Evolutionary conservation across 2,797 vertebrate genomes (phyloP).

Genomic region (Falco biarmicus): DNA sequence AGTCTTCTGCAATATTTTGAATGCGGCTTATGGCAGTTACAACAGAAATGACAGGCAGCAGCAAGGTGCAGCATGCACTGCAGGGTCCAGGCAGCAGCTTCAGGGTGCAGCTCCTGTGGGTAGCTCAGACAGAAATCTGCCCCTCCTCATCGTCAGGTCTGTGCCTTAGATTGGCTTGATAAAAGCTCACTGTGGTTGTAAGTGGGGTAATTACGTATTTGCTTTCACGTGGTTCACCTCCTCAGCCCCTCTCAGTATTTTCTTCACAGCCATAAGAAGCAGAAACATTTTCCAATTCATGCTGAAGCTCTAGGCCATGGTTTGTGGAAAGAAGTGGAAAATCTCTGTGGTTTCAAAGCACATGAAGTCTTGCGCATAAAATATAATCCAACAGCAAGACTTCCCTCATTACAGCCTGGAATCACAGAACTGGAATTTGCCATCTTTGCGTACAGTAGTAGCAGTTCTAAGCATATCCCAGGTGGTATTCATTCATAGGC

Average conservation of each 20-base stretch:
- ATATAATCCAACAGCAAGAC: not conserved
- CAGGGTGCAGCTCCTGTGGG: not conserved
- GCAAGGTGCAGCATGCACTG: fast-evolving
- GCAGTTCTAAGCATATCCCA: conserved; percentile 3
- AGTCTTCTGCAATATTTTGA: not conserved
- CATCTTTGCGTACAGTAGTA: not conserved
- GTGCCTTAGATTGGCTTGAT: not conserved
- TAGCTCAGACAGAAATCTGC: not conserved
- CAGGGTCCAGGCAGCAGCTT: not conserved
- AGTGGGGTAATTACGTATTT: not conserved
- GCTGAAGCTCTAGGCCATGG: not conserved
- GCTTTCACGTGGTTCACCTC: not conserved
- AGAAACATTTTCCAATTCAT: not conserved
- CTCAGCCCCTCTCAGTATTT: not conserved
- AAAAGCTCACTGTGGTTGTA: not conserved
- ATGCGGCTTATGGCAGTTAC: not conserved
- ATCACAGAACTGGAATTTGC: not conserved
- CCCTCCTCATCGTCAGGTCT: not conserved
- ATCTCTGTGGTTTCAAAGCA: not conserved
- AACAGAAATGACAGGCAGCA: not conserved
- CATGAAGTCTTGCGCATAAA: not conserved
- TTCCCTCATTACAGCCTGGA: not conserved
- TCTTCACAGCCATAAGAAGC: not conserved
- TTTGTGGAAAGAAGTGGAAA: conserved; percentile 1
- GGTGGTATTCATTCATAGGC: not conserved